Evolutionary conservation across 1,140 invertebrate genomes (phyloP).

Genomic region (Micrasema longulum): DNA sequence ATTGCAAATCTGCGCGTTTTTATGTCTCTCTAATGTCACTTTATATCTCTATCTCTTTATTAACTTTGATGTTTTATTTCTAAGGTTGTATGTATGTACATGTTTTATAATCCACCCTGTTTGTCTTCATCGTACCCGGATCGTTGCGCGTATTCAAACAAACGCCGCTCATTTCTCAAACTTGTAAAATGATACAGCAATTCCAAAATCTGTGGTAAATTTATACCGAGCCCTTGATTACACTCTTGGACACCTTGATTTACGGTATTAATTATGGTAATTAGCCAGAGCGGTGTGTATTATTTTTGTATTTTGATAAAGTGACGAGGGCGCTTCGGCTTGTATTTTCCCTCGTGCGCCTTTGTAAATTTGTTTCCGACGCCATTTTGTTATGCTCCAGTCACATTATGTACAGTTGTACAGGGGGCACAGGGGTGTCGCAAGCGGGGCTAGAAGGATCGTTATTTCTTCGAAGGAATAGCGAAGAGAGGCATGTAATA

Average conservation of each 20-base stretch:
- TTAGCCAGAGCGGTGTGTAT: background rate
- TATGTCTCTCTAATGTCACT: no score
- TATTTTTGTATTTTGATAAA: background rate
- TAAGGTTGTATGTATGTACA: no score
- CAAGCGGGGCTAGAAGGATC: conserved; percentile 6
- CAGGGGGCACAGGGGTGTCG: background rate
- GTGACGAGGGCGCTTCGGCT: background rate
- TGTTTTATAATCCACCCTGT: no score
- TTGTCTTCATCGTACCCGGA: no score
- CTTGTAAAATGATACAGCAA: no score
- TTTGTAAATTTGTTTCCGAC: conserved; percentile 4
- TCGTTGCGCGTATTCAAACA: no score
- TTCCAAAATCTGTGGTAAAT: no score
- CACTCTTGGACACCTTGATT: background rate
- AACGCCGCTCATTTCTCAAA: no score
- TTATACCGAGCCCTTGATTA: no score
- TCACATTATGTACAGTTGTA: background rate
- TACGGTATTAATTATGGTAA: background rate
- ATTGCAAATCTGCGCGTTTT: no score
- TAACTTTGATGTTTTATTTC: no score
- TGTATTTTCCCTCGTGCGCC: background rate
- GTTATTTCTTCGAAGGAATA: conserved; percentile 20
- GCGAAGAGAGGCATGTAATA: conserved; percentile 25
- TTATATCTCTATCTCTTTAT: no score
- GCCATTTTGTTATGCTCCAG: conserved; percentile 2